A percentile compares a stretch with the other conserved stretches of the same genome.
These are phyloP conservation scores for Pelecanoides urinatrix DNA, from an alignment of 2,113 vertebrate species.

Conservation along the genomic window DNA sequence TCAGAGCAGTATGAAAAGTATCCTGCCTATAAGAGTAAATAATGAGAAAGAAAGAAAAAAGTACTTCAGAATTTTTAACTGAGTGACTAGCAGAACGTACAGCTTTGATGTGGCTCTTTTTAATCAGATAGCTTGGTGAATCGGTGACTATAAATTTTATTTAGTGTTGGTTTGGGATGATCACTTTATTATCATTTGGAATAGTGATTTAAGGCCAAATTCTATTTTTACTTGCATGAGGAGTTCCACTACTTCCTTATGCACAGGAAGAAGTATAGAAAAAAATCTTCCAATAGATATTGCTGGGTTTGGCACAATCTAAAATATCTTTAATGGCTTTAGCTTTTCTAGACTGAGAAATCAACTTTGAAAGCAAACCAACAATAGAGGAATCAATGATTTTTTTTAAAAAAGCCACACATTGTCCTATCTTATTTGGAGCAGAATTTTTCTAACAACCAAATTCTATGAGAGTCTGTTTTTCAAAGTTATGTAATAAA, in stretches of 20 bases:
- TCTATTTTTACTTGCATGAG: background rate
- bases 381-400: background rate
- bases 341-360: background rate
- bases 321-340: background rate
- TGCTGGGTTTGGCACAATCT: background rate
- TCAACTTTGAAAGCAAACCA: conserved; percentile 26
- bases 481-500: conserved; percentile 32
- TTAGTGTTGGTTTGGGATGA: background rate
- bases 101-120: background rate
- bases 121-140: background rate
- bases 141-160: background rate
- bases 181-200: background rate
- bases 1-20: background rate
- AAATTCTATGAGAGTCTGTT: background rate
- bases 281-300: background rate
- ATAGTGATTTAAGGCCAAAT: background rate
- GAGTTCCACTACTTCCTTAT: background rate
- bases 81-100: background rate
- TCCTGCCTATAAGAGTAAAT: background rate
- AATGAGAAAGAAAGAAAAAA: background rate
- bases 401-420: background rate
- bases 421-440: conserved; percentile 37
- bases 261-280: background rate
- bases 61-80: background rate
- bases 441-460: conserved; percentile 16